phyloP scores from a whole-genome alignment of 2,113 vertebrate species.

The Cyanistes caeruleus region DNA sequence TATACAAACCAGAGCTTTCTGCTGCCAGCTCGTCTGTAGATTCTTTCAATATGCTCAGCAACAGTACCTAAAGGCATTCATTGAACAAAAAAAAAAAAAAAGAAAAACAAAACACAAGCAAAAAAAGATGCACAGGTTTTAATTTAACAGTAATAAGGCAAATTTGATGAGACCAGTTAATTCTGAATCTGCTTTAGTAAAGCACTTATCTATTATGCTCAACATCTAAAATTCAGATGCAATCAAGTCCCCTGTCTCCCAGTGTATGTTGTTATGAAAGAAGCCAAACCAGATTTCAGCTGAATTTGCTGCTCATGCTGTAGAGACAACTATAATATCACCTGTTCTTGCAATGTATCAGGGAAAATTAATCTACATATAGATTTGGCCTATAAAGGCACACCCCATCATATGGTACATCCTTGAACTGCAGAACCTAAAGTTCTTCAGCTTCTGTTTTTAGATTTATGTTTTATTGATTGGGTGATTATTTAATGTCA shows the following conservation, averaged over 20 bases:
- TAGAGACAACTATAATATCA: not conserved
- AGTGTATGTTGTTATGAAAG: not conserved
- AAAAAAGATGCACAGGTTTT: not conserved
- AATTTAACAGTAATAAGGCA: not conserved
- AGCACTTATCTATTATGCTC: not conserved
- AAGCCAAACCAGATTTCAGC: not conserved
- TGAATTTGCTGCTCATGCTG: not conserved
- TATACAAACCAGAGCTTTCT: conserved; percentile 95
- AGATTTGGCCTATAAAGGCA: not conserved
- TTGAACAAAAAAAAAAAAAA: not conserved
- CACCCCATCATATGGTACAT: not conserved
- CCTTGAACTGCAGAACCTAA: not conserved
- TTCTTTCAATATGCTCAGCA: conserved; percentile 89
- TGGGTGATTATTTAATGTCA: not conserved
- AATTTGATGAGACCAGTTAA: not conserved
- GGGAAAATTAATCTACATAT: not conserved
- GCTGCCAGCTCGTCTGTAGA: conserved; percentile 94
- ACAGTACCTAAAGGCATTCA: conserved; percentile 79
- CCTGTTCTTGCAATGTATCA: not conserved
- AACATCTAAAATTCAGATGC: not conserved
- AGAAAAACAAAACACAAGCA: not conserved
- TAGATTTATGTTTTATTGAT: not conserved
- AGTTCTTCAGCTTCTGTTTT: not conserved
- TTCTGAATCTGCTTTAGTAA: not conserved
- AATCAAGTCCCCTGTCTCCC: not conserved